Evolutionary conservation across 2,113 vertebrate species (phyloP), one percentile per base, ranked within the genome.

Genomic region (Penelope pileata): DNA sequence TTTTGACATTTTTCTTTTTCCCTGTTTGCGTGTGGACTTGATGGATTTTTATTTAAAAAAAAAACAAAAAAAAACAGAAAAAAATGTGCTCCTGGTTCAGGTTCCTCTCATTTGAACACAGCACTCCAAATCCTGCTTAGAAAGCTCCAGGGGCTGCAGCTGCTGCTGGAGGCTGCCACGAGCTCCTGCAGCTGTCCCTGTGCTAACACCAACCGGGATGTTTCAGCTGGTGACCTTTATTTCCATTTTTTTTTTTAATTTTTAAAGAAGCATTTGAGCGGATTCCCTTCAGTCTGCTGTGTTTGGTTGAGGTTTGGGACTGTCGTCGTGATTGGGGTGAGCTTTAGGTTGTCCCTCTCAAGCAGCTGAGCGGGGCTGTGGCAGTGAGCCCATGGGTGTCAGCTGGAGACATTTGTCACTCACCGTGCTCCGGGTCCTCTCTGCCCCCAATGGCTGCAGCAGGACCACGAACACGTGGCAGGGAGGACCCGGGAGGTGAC

Each of bases 261-360:
- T 24, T 16, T 30, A 64, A 59, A 53, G 43, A 67, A 66, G 34
- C 0, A 0, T 79, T 47, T 14, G 18, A 95, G 45, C 84, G 62
- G 60, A 29, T 85, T 92, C 94, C 93, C 80, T 16, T 12, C 60
- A 27, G 80, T 87, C 51, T 73, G 59, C 89, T 6, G 67, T 38
- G 36, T 86, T 95, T 67, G 90, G 82, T 81, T 87, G 36, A 38
- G 92, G 91, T 95, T 96, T 86, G 79, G 93, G 91, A 82, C 34
- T 74, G 30, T 60, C 85, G 93, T 87, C 60, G 92, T 90, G 94
- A 26, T 38, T 72, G 32, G 77, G 86, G 60, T 80, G 64, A 73
- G 30, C 26, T 87, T 80, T 72, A 85, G 50, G 83, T 95, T 97
- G 96, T 97, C 95, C 93, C 86, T 80, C n/a, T 51, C 4, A 62